Evolutionary conservation across 2,113 vertebrate species (phyloP), one percentile per base, ranked within the genome.

Genomic region (Chamaea fasciata): DNA sequence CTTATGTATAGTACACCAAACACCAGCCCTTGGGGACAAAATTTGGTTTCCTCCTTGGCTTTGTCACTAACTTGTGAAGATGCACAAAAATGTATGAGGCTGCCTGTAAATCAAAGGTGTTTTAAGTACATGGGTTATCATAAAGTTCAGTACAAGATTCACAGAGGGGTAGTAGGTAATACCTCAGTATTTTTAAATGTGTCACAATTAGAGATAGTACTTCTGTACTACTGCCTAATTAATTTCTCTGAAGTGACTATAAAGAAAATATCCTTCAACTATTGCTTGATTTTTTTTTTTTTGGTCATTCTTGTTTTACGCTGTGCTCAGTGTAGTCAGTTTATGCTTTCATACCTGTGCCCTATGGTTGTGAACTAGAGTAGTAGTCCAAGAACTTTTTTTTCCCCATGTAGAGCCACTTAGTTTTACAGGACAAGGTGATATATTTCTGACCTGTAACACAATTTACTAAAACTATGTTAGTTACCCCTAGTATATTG

Each of bases 381-480:
- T 80, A 69, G 74, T 57, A 46, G 52, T 73, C 21, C 15, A 60
- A 81, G 60, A 89, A 87, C 56, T 81, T 24, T 8, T 81, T 87
- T 83, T 37, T 6, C 21, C 28, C 30, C 0, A 1, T 47, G 64
- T 92, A 75, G 49, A 68, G 42, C 87, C 71, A 93, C 49, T 94
- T 91, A 82, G 62, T 96, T 95, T 94, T 89, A 71, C 73, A 96
- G 87, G 90, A 89, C 94, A 94, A 92, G 74, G 92, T 96, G 92
- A 90, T 80, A 14, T 4, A 56, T 96, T 95, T 96, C 73, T 94
- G 94, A 96, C 94, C 92, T 63, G 76, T 94, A 96, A 96, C 88
- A 84, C 63, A 93, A 95, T 96, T 96, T 94, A 41, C 91, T 92
- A 95, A 96, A 97, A 97, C 95, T 90, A 30, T 93, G 63, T 96